Base-by-base conservation (phyloP, 1,140 invertebrate genomes). In the Bombus vancouverensis region DNA sequence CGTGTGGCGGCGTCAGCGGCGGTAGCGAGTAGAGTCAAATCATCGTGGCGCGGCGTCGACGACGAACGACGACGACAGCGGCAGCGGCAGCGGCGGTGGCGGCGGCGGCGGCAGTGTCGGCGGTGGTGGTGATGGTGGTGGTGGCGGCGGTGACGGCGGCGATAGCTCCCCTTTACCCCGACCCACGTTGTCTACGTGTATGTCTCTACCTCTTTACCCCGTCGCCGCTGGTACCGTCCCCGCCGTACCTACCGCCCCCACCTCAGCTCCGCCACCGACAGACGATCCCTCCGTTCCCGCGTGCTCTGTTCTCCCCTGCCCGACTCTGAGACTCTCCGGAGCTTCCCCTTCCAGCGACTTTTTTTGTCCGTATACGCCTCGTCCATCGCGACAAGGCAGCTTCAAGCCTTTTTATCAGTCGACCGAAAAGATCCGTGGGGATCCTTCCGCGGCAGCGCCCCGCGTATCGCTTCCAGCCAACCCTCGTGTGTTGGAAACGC, bases 371-470 rank as follows among this genome's bases (percentile, higher is more conserved):
- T 90, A 81, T 88, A 90, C 83, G 86, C 89, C 83, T 90, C 89
- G 89, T 90, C 88, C 91, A 92, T 92, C 89, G 88, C 89, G 91
- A 90, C 89, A 88, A 91, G 90, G 85, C 88, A 92, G 88, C 90
- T 88, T 92, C 84, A 86, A 85, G 85, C 80, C 88, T 94, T 94
- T 94, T 94, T 93, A 93, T 93, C 93, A 92, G 92, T 92, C 88
- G 82, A 91, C 88, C 91, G 83, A 93, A 92, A 92, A 91, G 89
- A 91, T 88, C 87, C 90, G 89, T 88, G 78, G 81, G 87, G 88
- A 92, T 93, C 77, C 85, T 89, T 84, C 85, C 84, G 72, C 65
- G 32, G 76, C 76, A 85, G 83, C 79, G 62, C 87, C 87, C 66
- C 74, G 73, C 78, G 78, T 28, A 66, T 66, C 57, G 42, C 53